A percentile compares a stretch with the other conserved stretches of the same genome.
Evolutionary conservation across 2,888 invertebrate species (phyloP).

Genomic region (Heliothis peltigera): DNA sequence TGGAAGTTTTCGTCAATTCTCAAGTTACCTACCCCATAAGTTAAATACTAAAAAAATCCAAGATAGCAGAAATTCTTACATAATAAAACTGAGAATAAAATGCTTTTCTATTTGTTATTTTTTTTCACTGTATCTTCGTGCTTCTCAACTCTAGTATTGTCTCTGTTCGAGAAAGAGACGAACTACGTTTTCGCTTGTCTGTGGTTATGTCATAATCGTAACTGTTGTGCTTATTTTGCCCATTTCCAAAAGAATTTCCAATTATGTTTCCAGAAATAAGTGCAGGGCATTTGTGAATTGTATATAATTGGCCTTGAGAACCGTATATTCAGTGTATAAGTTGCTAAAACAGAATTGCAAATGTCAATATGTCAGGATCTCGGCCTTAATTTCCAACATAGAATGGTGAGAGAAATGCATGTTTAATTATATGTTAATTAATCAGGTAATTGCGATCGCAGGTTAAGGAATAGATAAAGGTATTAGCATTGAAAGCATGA

Average conservation of each 20-base stretch:
- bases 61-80: no score
- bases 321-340: slow-evolving; percentile 76
- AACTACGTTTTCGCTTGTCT: slow-evolving; percentile 48
- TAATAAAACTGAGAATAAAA: not conserved
- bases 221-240: slow-evolving; percentile 79
- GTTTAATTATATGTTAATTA: slow-evolving; percentile 64
- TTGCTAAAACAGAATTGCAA: slow-evolving; percentile 86
- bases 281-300: slow-evolving; percentile 68
- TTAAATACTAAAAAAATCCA: no score
- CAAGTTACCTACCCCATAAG: no score
- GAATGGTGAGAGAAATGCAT: slow-evolving; percentile 85
- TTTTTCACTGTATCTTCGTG: slow-evolving; percentile 6
- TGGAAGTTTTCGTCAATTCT: no score
- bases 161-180: not conserved
- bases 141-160: slow-evolving; percentile 11
- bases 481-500: slow-evolving; percentile 17
- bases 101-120: not conserved
- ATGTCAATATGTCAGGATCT: slow-evolving; percentile 90
- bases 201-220: slow-evolving; percentile 65
- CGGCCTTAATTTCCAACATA: slow-evolving; percentile 90
- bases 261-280: slow-evolving; percentile 78
- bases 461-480: slow-evolving; percentile 19
- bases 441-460: slow-evolving; percentile 55
- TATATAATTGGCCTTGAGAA: slow-evolving; percentile 66
- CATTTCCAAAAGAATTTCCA: slow-evolving; percentile 73